Evolutionary conservation across 2,797 vertebrate species (phyloP), one percentile per base, ranked within the genome.

Genomic region (Lithobates sylvaticus): DNA sequence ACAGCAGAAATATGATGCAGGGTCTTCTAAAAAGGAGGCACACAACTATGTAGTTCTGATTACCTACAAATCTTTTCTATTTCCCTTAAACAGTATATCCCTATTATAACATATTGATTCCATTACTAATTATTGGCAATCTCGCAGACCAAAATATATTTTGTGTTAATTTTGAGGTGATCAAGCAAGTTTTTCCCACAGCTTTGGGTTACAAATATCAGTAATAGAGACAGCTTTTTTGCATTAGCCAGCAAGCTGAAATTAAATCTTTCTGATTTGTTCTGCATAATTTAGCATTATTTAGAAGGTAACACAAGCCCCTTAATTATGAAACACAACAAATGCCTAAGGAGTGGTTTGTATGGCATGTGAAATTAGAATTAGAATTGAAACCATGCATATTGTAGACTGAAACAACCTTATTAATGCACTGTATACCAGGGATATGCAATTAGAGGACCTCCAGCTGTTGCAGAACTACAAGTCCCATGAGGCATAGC

Each of bases 241-340:
- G 7, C 5, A 78, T 78, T 65, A 39, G 58, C 27, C 34, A 78
- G 50, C 27, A 58, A 54, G 34, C 54, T 65, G 26, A 78, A 78
- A 78, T 42, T 2, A 26, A 78, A 39, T n/a, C 23, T 13, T 9
- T 65, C 23, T 10, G 23, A 78, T 78, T 65, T 65, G 58, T 65
- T 78, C 58, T 61, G 32, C 54, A 61, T 18, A 61, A 23, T 61
- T 61, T 61, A 23, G 21, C 54, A 61, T 23, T 61, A 61, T 23
- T 61, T 61, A 54, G 7, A 61, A 23, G 54, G 54, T 61, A 61
- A 61, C 21, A 61, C 54, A 61, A 61, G 18, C 21, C 21, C 21
- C 21, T 9, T 61, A 16, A 16, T n/a, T 61, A n/a, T 61, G 54
- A 61, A 61, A 23, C 54, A 23, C 21, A 61, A 61, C 54, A 23